Base-by-base conservation (phyloP, 2,113 vertebrate species). In the Menidia beryllina region DNA sequence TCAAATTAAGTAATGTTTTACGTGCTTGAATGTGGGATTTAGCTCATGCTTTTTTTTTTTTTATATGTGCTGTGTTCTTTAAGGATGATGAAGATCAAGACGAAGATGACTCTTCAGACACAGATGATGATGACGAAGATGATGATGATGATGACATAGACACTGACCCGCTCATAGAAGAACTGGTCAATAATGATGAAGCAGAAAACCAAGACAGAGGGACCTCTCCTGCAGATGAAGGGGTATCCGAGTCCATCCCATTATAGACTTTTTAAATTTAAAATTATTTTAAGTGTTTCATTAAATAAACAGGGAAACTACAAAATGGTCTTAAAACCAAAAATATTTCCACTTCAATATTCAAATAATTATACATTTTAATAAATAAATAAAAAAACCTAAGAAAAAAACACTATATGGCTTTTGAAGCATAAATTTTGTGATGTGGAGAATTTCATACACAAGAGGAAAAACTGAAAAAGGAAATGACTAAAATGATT, bases 111-210 rank as follows among this genome's bases (percentile, higher is more conserved):
- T 77, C 97, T 6, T 96, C 97, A 12, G 97, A 97, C 77, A 91
- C 96, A 0, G 69, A 83, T 6, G 96, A 97, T 0, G 96, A 96
- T 14, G 95, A 96, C 7, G 95, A 96, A 0, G 95, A 95, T 1
- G 95, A 96, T 0, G 81, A 82, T 0, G 86, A 85, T 1, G 96
- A 97, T 23, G 95, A 98, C 6, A 80, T 96, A 1, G 96, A 98
- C 83, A 96, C 95, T 0, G 97, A 97, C 79, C 96, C 95, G 49
- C 83, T 98, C 67, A 86, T 98, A 30, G 94, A 94, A 0, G 97
- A 96, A 54, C 67, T 98, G 52, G 95, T 92, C 38, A 95, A 95
- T 49, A 25, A 75, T 6, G 93, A 94, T 2, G 63, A 71, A 0
- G 92, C 91, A 49, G 90, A 84, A 0, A 60, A 76, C 2, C 41